Evolutionary conservation across 1,140 invertebrate species (phyloP).

Genomic region (Chironomus striatipennis): DNA sequence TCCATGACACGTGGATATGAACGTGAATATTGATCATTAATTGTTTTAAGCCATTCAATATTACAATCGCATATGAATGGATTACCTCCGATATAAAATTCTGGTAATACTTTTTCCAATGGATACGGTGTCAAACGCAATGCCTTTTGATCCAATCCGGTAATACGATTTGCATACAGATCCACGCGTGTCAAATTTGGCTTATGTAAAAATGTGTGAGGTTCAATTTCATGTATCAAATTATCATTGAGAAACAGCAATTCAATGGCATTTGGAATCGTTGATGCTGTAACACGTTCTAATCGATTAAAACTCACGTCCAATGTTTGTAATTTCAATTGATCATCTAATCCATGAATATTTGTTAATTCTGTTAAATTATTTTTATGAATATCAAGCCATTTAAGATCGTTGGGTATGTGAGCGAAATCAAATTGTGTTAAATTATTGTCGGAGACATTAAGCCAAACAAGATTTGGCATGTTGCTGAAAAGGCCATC

Average conservation of each 20-base stretch:
- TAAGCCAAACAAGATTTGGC: slow-evolving; percentile 75
- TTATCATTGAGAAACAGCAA: slow-evolving; percentile 76
- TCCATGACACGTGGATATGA: slow-evolving; percentile 87
- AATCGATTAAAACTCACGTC: slow-evolving; percentile 78
- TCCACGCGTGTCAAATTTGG: slow-evolving; percentile 72
- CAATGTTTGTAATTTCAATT: slow-evolving; percentile 63
- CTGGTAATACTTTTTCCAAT: slow-evolving; percentile 57
- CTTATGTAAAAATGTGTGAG: slow-evolving; percentile 76
- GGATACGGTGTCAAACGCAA: slow-evolving; percentile 62
- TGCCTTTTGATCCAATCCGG: slow-evolving; percentile 70
- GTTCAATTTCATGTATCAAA: slow-evolving; percentile 65
- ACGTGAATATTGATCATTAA: slow-evolving; percentile 59
- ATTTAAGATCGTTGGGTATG: slow-evolving; percentile 70
- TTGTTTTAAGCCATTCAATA: slow-evolving; percentile 80
- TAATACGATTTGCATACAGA: slow-evolving; percentile 76
- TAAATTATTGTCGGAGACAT: slow-evolving; percentile 83
- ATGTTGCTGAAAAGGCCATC: slow-evolving; percentile 76
- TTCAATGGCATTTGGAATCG: slow-evolving; percentile 69
- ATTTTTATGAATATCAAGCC: slow-evolving; percentile 86
- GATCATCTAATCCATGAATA: slow-evolving; percentile 58
- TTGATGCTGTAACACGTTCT: slow-evolving; percentile 55
- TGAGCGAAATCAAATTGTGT: slow-evolving; percentile 85
- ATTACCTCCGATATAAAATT: slow-evolving; percentile 82
- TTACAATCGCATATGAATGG: slow-evolving; percentile 80
- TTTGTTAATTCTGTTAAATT: slow-evolving; percentile 72